Base-by-base conservation (phyloP, 2,888 invertebrate genomes). In the Chaetogeoica ovagalla region DNA sequence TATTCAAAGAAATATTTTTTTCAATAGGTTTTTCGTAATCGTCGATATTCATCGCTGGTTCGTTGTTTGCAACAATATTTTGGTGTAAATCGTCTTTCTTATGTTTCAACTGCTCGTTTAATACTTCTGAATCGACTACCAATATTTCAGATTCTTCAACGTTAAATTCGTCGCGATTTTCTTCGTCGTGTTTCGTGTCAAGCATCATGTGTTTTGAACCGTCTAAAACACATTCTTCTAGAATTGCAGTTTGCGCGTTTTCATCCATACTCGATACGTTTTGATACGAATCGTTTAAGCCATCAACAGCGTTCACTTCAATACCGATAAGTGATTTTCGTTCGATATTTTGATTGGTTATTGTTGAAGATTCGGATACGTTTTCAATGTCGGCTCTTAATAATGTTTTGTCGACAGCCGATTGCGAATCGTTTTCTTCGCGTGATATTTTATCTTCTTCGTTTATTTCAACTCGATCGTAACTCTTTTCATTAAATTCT, bases 1-100 rank as follows among this genome's bases (percentile, higher is more conserved):
- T 5, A 15, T 48, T 48, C 48, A 15, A 48, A 48, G 48, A 48
- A 48, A 15, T 48, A 21, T 23, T 48, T 23, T 52, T 23, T 43
- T 70, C 59, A 30, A 30, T 30, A 39, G 15, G 19, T 57, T 82
- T 82, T 30, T 70, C 81, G 21, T 82, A 81, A 77, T 79, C 81
- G 21, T 73, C 73, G 30, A 48, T 81, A 76, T 79, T 82, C 52
- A 19, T 19, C 71, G 68, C 59, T 83, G 81, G 9, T 81, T 82
- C 72, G 83, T 57, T 11, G 7, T 21, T 15, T 0, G n/a, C 15
- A 13, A 17, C n/a, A 55, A n/a, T 15, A 7, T 57, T 21, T 68
- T 30, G 1, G 8, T 30, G 0, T 30, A 19, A 11, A 1, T 7
- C 5, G 0, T 7, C 9, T 2, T 74, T 21, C 1, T 60, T 43